phyloP scores from a whole-genome alignment of 2,888 invertebrate genomes.

The Cephus pulcher region DNA sequence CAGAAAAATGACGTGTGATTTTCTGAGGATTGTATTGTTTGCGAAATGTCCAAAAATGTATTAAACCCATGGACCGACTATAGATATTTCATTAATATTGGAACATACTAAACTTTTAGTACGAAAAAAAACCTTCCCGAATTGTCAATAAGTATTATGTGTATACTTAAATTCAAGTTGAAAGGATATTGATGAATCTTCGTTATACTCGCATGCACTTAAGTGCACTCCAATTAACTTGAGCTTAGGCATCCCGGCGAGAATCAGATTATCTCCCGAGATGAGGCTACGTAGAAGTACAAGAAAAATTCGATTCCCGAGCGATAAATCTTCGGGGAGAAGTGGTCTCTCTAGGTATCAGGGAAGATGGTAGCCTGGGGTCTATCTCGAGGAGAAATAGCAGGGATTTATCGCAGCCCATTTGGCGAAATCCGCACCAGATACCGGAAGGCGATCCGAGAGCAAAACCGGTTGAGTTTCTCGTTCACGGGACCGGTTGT shows the following conservation, averaged over 20 bases:
- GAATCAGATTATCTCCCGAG: not conserved
- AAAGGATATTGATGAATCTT: not conserved
- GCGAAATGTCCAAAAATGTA: too few relatives aligned
- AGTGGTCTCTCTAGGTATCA: not conserved
- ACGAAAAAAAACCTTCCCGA: too few relatives aligned
- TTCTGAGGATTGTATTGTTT: too few relatives aligned
- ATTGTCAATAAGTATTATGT: not conserved
- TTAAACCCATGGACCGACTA: too few relatives aligned
- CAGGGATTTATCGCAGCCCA: not conserved
- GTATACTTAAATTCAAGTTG: not conserved
- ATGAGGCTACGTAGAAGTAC: not conserved
- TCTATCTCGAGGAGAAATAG: not conserved
- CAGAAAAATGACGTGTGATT: too few relatives aligned
- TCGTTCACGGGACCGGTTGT: constrained; percentile 40
- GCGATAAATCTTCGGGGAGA: not conserved
- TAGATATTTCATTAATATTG: too few relatives aligned
- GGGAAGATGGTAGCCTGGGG: not conserved
- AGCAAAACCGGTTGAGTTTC: constrained; percentile 35
- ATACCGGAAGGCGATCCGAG: not conserved
- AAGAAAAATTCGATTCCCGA: not conserved
- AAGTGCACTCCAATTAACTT: not conserved
- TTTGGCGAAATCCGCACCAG: constrained; percentile 1
- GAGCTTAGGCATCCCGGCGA: not conserved
- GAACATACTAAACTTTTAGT: too few relatives aligned
- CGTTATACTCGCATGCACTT: not conserved